phyloP scores from a whole-genome alignment of 1,140 invertebrate species.

The Maniola jurtina region DNA sequence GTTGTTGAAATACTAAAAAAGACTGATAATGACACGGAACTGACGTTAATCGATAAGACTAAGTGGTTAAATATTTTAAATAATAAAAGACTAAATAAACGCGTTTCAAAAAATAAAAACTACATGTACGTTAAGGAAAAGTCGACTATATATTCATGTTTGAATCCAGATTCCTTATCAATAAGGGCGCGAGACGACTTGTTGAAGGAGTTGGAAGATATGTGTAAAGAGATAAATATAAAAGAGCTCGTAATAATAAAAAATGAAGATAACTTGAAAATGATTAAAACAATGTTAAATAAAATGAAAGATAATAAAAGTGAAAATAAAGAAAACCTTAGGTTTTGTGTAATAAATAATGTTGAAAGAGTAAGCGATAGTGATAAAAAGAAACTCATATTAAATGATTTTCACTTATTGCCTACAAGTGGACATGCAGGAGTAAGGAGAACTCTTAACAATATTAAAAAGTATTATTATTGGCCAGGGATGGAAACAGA shows the following conservation, averaged over 20 bases:
- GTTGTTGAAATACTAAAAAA: not conserved
- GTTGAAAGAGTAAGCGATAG: conserved; percentile 14
- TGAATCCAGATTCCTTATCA: not conserved
- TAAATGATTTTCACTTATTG: conserved; percentile 31
- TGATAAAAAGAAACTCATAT: conserved; percentile 20
- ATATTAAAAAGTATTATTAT: conserved; percentile 29
- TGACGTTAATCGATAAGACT: not conserved
- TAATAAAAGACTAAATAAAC: conserved; percentile 14
- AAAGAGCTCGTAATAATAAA: not conserved
- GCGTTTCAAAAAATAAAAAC: conserved; percentile 1
- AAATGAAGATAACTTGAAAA: not conserved
- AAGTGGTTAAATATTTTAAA: not conserved
- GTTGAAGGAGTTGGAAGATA: not conserved
- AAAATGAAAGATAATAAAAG: not conserved
- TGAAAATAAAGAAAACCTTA: not conserved
- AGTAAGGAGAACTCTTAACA: conserved; percentile 22
- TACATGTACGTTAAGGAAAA: conserved; percentile 9
- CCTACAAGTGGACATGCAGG: conserved; percentile 25
- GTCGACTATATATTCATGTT: conserved; percentile 9
- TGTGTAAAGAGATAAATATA: not conserved
- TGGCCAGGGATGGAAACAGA: conserved; percentile 27
- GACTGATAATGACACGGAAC: not conserved
- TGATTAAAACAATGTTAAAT: not conserved
- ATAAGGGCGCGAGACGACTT: not conserved
- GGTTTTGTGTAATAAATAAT: conserved; percentile 22